Evolutionary conservation across 2,113 vertebrate species (phyloP), one percentile per base, ranked within the genome.

Genomic region (Miniopterus natalensis): DNA sequence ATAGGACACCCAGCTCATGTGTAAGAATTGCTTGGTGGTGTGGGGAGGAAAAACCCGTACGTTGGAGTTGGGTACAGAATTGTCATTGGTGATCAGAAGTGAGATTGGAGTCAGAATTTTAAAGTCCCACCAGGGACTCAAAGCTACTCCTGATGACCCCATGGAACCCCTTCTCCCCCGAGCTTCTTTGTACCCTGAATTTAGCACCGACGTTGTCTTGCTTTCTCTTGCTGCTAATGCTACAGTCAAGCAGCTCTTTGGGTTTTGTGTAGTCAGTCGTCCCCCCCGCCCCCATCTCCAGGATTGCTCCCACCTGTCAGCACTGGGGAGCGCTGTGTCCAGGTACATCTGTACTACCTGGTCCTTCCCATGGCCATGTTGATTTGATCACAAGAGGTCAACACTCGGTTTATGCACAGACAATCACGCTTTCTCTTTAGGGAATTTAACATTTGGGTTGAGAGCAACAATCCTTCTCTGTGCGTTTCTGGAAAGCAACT

Each of bases 401-500:
- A 25, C 31, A 13, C 53, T 55, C 40, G 27, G 63, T 51, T 93
- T 57, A 61, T 23, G 36, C 27, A 25, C 45, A 75, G 36, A 45
- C 77, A 65, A 36, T 49, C 66, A 49, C 57, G 42, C 36, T 85
- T 83, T 55, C 23, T 90, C 65, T 71, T 86, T 31, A 51, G 71
- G 13, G 9, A 66, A 63, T 79, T 81, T 88, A 68, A 66, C 51
- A 74, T 70, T 74, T 77, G 63, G 29, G 70, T 53, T 6, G 6
- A 85, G 31, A 81, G 10, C 45, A 92, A 68, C 49, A 45, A 29
- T 70, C 7, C 49, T 87, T 92, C 45, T 94, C 75, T 53, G 6
- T 47, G 59, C 25, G 5, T 15, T 75, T n/a, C 74, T 70, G 86
- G 51, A 83, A 94, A 92, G 81, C 73, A 51, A 74, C 23, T 57